Conservation (phyloP, 53 echinoderm and acorn worm genomes). For the Crossaster papposus region DNA sequence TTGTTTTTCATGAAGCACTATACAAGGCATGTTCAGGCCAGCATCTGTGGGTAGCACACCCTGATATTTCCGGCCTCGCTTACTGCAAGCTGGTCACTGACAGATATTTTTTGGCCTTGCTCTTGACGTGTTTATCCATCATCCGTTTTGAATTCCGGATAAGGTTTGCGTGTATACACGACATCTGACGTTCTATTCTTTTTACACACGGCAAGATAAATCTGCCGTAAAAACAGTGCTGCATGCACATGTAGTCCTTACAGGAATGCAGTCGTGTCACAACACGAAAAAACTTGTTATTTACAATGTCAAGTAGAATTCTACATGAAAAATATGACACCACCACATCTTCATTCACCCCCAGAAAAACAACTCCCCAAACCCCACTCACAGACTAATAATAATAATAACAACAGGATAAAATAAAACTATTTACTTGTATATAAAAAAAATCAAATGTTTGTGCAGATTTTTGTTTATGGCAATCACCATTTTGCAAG, state of each 20-base stretch:
- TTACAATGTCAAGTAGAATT: constrained; percentile 32
- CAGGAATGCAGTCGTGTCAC: constrained; percentile 58
- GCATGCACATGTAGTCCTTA: background rate
- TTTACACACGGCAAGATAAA: constrained; percentile 39
- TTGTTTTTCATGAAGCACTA: no score
- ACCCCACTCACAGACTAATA: background rate
- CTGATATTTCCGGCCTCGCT: no score
- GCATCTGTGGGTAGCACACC: no score
- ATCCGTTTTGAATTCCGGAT: no score
- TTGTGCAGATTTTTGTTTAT: constrained; percentile 35
- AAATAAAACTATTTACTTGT: constrained; percentile 27
- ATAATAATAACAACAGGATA: no score
- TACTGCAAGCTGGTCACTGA: no score
- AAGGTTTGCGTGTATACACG: no score
- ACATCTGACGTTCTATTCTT: background rate
- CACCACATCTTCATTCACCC: no score
- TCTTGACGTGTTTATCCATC: no score
- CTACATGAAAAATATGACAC: background rate
- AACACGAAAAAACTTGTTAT: constrained; percentile 35
- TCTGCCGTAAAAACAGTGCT: constrained; percentile 1
- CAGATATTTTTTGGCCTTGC: no score
- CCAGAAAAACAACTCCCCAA: no score
- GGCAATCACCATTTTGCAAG: constrained; percentile 27
- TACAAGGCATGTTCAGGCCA: no score
- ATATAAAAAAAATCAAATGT: constrained; percentile 45